A percentile compares a stretch with the other conserved stretches of the same genome.
Conservation (phyloP, 2,888 invertebrate species). For the Clanis bilineata region DNA sequence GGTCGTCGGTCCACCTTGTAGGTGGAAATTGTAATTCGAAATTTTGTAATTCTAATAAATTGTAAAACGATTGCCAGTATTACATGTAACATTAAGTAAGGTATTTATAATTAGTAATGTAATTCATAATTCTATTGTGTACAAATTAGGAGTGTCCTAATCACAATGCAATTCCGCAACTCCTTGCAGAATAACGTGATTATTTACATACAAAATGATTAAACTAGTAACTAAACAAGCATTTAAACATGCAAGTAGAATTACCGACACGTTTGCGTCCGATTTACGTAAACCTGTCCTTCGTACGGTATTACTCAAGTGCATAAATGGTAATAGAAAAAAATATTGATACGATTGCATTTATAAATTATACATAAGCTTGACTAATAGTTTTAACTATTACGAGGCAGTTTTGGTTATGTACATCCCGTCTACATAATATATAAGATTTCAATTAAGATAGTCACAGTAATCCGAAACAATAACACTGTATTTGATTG, state of each 20-base stretch:
- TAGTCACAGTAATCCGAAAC: background rate
- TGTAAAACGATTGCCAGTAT: too few species aligned
- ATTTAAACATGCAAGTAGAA: constrained; percentile 48
- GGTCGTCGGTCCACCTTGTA: too few species aligned
- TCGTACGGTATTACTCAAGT: constrained; percentile 39
- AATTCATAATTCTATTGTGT: background rate
- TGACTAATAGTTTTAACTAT: background rate
- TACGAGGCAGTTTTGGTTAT: too few species aligned
- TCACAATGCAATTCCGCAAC: background rate
- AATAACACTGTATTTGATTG: too few species aligned
- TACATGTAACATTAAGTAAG: too few species aligned
- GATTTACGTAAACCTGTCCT: constrained; percentile 56
- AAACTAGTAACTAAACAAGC: constrained; percentile 22
- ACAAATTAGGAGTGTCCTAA: background rate
- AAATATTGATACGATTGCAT: constrained; percentile 27
- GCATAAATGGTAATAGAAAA: constrained; percentile 28
- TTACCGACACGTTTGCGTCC: constrained; percentile 35
- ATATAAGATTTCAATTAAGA: background rate
- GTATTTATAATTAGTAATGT: too few species aligned
- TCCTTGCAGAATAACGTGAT: background rate
- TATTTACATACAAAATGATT: constrained; percentile 18
- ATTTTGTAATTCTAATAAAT: too few species aligned
- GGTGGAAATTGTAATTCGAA: too few species aligned
- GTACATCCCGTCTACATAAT: background rate
- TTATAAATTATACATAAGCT: background rate